These are phyloP conservation scores for Onthophagus taurus DNA, from an alignment of 1,140 invertebrate genomes.

Conservation along the genomic window DNA sequence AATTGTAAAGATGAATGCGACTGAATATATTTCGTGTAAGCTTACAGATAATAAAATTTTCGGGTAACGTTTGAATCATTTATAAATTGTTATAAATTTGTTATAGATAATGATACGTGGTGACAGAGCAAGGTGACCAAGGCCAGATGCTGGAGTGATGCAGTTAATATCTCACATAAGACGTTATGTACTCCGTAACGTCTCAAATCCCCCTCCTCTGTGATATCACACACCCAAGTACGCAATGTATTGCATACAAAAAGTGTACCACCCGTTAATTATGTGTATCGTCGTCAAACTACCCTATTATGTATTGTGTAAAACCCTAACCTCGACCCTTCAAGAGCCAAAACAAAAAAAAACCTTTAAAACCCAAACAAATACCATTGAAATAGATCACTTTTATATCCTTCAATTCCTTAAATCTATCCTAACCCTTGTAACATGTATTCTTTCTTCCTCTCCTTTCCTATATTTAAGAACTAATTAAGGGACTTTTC, in stretches of 20 bases:
- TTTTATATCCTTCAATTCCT: no score
- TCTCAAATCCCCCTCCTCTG: conserved; percentile 25
- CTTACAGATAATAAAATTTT: neutral
- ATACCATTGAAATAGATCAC: no score
- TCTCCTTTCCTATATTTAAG: no score
- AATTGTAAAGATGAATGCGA: neutral
- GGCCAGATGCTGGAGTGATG: conserved; percentile 20
- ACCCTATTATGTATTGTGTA: conserved; percentile 3
- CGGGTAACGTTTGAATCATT: neutral
- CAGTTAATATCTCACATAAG: conserved; percentile 22
- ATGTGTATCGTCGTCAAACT: no score
- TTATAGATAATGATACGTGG: conserved; percentile 35
- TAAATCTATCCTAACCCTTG: no score
- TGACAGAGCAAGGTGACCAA: conserved; percentile 32
- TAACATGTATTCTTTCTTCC: no score
- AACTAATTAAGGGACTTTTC: no score
- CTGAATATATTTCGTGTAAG: neutral
- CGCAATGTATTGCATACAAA: conserved; percentile 14
- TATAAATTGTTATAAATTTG: conserved; percentile 12
- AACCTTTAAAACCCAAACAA: neutral
- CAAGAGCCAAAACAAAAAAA: conserved; percentile 3
- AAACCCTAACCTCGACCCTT: no score
- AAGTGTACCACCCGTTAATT: no score
- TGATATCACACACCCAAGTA: conserved; percentile 15
- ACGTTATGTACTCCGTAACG: conserved; percentile 27